Base-by-base conservation (phyloP, 2,113 vertebrate genomes). In the Merops nubicus region DNA sequence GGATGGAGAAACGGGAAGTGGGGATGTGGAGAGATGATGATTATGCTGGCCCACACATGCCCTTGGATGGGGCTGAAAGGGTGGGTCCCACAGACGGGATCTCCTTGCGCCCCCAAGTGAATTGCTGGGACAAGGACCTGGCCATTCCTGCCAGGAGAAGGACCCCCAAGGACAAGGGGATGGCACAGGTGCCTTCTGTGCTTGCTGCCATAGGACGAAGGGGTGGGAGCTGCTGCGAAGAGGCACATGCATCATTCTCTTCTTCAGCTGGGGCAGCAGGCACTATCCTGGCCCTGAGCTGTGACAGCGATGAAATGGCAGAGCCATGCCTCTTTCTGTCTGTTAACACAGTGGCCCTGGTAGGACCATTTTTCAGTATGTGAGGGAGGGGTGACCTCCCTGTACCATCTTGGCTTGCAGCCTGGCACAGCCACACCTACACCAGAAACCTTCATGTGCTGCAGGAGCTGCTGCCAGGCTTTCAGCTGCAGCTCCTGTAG, bases 21-120 rank as follows among this genome's bases (percentile, higher is more conserved):
- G 12, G 12, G 31, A 29, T 16, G 45, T 48, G 88, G 43, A 28
- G 73, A 62, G 12, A 19, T 15, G 38, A 8, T 12, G 22, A 2
- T 8, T 18, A 36, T 53, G 42, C 65, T 57, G 48, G 51, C 42
- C 75, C 5, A 0, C 0, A 2, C 9, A 0, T 20, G n/a, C 22
- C 0, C 0, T 8, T 7, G 38, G 22, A 20, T 22, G 63, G 31
- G 43, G 29, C 40, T 0, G 0, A 10, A 19, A 70, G 47, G 40
- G 25, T 84, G 82, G 4, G 17, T 42, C 72, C 2, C 2, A 42
- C 21, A n/a, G 29, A 23, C 0, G 1, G 54, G 42, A 50, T 22
- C 31, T 70, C 56, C 18, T 36, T 26, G 47, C 5, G 2, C 11
- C 8, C 56, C 33, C 18, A 38, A 56, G n/a, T 2, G 4, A 77